Evolutionary conservation across 2,797 vertebrate species (phyloP), one percentile per base, ranked within the genome.

Genomic region (Nothura maculosa): DNA sequence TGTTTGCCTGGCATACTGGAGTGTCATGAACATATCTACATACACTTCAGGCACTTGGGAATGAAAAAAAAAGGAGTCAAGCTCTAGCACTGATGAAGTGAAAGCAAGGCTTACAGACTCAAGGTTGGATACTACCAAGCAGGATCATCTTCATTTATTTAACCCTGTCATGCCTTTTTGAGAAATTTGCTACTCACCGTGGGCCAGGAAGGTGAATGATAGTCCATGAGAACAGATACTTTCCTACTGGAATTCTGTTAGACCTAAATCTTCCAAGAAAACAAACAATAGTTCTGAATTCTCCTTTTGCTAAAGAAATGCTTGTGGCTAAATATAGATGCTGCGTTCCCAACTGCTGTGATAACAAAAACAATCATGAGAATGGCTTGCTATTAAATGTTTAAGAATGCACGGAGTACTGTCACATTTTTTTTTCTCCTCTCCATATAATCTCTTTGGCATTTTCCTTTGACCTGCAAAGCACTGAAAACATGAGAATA

Each of bases 381-480:
- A 38, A 72, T 36, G 45, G 24, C n/a, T 77, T 90, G 72, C 58
- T 64, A 89, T 74, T 60, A 79, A 84, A 3, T 22, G 9, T 21
- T 40, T 81, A 76, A 89, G 38, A 42, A 54, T 43, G 22, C n/a
- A 10, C 1, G 21, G n/a, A 85, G 7, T 17, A 57, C 21, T 63
- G 40, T 57, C 5, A 4, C 64, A 30, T 52, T 15, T 24, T 7
- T 1, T 1, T 16, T 17, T 13, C 17, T 27, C 58, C 74, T 74
- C 62, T 82, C 78, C 19, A 48, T 81, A 30, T 81, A 87, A 86
- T 85, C 45, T 77, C 28, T 83, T 62, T 79, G 77, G n/a, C 76
- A 85, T 93, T 93, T 95, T 81, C 24, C 82, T 93, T 89, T 91
- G 80, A 87, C 87, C 90, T 67, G 30, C 82, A 95, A 58, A 89